Conservation (phyloP, 2,888 invertebrate species). For the Drosophila macrothrix region DNA sequence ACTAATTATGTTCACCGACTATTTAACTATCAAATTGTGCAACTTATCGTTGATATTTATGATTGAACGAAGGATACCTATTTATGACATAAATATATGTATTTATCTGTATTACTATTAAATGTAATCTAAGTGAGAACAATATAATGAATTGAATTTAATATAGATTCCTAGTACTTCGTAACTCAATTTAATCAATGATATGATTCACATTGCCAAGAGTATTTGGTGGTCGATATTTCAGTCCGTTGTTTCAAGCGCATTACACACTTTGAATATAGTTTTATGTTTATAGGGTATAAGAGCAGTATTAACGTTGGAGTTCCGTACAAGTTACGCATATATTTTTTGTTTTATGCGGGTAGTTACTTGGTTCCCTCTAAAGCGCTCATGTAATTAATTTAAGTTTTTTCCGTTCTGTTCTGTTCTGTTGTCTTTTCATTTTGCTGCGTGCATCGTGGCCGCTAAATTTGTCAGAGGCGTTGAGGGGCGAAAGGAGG, state of each 20-base stretch:
- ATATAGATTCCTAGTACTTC: neutral
- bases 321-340: neutral
- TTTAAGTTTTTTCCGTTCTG: slow-evolving; percentile 17
- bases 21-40: neutral
- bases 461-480: slow-evolving; percentile 63
- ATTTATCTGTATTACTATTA: neutral
- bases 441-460: slow-evolving; percentile 54
- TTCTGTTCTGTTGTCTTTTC: slow-evolving; percentile 24
- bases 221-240: neutral
- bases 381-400: slow-evolving; percentile 15
- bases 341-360: neutral
- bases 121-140: neutral
- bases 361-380: neutral
- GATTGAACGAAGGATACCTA: neutral
- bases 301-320: too few species aligned
- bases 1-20: neutral
- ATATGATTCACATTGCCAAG: neutral
- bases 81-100: neutral
- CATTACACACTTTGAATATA: neutral
- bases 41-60: neutral
- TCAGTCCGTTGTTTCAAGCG: neutral
- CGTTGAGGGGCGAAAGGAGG: slow-evolving; percentile 31
- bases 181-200: neutral
- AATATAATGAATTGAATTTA: neutral
- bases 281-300: neutral